These are phyloP conservation scores for Nymphalis urticae DNA, from an alignment of 2,888 invertebrate species.

Conservation along the genomic window DNA sequence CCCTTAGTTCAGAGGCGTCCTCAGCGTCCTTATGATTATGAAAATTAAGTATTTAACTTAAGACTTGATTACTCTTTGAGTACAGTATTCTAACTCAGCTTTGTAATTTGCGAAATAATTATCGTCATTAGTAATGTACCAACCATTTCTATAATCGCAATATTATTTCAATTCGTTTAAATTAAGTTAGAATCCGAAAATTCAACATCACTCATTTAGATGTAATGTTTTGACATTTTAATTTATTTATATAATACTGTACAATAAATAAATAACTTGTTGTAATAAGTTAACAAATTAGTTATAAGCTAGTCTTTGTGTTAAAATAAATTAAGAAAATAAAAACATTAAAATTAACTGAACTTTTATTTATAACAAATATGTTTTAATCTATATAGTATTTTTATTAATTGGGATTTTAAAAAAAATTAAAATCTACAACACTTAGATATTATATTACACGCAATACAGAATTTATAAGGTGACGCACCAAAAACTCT, in stretches of 20 bases:
- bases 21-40: constrained; percentile 73
- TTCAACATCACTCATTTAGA: constrained; percentile 40
- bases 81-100: constrained; percentile 29
- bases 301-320: constrained; percentile 79
- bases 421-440: too few species aligned
- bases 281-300: constrained; percentile 77
- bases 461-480: too few species aligned
- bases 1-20: constrained; percentile 91
- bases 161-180: constrained; percentile 12
- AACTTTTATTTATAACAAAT: not conserved
- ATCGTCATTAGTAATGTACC: constrained; percentile 11
- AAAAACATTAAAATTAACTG: constrained; percentile 33
- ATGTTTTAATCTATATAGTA: too few species aligned
- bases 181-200: constrained; percentile 1
- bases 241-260: constrained; percentile 67
- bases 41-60: constrained; percentile 54
- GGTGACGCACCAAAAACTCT: too few species aligned
- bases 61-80: constrained; percentile 16
- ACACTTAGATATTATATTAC: too few species aligned
- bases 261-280: constrained; percentile 60
- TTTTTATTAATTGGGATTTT: too few species aligned
- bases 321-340: constrained; percentile 56
- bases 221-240: constrained; percentile 41
- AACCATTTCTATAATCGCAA: constrained; percentile 12
- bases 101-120: constrained; percentile 34